These are phyloP conservation scores for Poecile montanus DNA, from an alignment of 2,797 vertebrate species.

Conservation along the genomic window DNA sequence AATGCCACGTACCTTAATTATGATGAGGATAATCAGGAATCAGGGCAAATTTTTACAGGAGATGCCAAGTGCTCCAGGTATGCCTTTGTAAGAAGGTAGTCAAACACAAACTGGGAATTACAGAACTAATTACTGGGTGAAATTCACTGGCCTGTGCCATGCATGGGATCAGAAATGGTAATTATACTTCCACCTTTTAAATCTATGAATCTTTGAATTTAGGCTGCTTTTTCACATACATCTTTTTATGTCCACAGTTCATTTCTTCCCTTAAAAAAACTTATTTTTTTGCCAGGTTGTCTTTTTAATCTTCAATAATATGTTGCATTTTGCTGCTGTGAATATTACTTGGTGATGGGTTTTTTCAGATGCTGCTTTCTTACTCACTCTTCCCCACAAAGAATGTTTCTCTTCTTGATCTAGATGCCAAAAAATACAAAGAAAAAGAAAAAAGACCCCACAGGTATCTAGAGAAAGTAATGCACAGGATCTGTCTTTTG, in stretches of 20 bases:
- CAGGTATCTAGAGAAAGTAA: background rate
- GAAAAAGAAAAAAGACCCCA: background rate
- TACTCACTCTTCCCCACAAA: background rate
- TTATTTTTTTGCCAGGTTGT: background rate
- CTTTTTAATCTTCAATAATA: background rate
- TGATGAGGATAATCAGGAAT: background rate
- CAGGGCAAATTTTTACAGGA: background rate
- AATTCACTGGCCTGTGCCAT: background rate
- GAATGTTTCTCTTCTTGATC: background rate
- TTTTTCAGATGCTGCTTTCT: background rate
- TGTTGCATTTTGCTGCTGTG: background rate
- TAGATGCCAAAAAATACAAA: background rate
- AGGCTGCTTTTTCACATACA: background rate
- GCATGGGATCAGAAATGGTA: rapidly evolving
- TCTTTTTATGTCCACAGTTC: background rate
- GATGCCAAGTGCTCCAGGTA: background rate
- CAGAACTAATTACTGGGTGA: background rate
- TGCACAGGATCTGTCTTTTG: background rate
- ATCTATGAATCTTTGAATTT: background rate
- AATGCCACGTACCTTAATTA: background rate
- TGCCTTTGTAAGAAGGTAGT: background rate
- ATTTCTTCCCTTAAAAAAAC: background rate
- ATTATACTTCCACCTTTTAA: background rate
- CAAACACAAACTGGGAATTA: background rate
- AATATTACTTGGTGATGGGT: background rate